Percentiles rank a stretch among this genome's conserved stretches.
phyloP scores from a whole-genome alignment of 2,888 invertebrate species.

The Phoenoteleia sp. region DNA sequence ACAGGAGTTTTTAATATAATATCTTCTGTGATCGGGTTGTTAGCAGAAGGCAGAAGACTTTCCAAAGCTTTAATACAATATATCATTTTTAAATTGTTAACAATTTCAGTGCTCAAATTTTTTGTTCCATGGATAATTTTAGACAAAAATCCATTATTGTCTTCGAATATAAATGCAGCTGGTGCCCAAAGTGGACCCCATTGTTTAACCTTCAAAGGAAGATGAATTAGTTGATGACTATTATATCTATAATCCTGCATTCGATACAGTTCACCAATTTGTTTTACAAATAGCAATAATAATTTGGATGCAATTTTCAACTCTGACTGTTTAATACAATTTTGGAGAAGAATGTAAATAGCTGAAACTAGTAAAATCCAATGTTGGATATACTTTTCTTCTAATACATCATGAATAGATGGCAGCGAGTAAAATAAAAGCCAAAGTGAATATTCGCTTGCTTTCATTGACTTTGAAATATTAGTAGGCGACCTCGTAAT shows the following conservation, averaged over 20 bases:
- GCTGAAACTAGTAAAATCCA: conserved; percentile 29
- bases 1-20: not conserved
- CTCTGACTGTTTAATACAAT: not conserved
- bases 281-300: conserved; percentile 12
- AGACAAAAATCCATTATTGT: conserved; percentile 7
- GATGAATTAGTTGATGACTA: not conserved
- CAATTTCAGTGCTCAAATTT: not conserved
- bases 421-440: conserved; percentile 24
- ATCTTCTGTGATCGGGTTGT: not conserved
- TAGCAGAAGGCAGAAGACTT: not conserved
- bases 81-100: not conserved
- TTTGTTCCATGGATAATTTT: conserved; percentile 17
- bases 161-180: conserved; percentile 33
- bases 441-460: conserved; percentile 6
- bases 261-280: not conserved
- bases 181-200: conserved; percentile 27
- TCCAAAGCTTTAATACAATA: not conserved
- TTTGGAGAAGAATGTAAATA: conserved; percentile 16
- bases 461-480: conserved; percentile 6
- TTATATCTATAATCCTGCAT: conserved; percentile 4
- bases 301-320: not conserved
- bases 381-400: conserved; percentile 18
- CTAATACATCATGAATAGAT: not conserved
- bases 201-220: not conserved
- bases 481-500: not conserved